Evolutionary conservation across 2,113 vertebrate species (phyloP).

Genomic region (Gallinago undulata): DNA sequence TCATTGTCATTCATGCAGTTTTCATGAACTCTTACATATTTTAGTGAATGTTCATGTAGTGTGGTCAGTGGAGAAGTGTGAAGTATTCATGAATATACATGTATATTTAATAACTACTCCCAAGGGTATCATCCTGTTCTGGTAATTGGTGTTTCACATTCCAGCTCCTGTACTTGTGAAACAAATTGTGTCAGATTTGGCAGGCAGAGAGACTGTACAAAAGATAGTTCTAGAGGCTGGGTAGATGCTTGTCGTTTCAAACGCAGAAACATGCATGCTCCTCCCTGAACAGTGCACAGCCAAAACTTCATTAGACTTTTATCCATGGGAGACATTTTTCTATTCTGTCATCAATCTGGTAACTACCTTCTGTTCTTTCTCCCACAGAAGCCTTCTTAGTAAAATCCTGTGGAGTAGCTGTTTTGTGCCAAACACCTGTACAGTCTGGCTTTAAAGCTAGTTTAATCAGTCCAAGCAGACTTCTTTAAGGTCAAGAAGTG

Average conservation of each 20-base stretch:
- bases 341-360: background rate
- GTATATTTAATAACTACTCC: conserved; percentile 41
- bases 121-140: background rate
- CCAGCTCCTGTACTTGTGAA: background rate
- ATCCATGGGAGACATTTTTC: background rate
- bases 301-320: background rate
- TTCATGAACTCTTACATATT: conserved; percentile 55
- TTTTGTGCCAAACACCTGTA: conserved; percentile 18
- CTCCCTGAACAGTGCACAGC: background rate
- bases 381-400: background rate
- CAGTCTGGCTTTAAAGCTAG: background rate
- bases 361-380: conserved; percentile 9
- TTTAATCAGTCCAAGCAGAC: background rate
- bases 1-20: conserved; percentile 43
- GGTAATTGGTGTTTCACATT: background rate
- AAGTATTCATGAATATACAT: conserved; percentile 40
- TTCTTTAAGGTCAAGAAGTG: background rate
- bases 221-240: background rate
- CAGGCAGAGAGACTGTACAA: background rate
- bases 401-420: background rate
- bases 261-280: accelerated
- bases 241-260: background rate
- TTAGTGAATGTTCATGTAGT: conserved; percentile 26
- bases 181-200: background rate
- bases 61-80: conserved; percentile 50